phyloP scores from a whole-genome alignment of 2,113 vertebrate genomes.

The Anoura caudifer region DNA sequence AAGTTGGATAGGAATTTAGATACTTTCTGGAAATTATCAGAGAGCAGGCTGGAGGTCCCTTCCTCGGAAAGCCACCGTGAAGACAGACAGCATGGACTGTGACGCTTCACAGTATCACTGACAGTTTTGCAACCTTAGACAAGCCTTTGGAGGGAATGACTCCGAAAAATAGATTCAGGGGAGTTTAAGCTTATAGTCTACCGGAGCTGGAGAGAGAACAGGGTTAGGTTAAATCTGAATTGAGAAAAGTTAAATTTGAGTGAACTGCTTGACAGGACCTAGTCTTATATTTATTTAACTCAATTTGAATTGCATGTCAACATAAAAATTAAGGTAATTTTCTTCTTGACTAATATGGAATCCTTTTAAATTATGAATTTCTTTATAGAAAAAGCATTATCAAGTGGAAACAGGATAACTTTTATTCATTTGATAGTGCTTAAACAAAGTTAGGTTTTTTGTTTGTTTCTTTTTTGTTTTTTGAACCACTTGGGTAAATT shows the following conservation, averaged over 20 bases:
- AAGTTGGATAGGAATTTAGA: not conserved
- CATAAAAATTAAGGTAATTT: conserved; percentile 10
- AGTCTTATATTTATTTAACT: not conserved
- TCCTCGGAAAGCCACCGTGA: not conserved
- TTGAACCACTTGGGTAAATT: not conserved
- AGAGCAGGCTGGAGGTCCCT: not conserved
- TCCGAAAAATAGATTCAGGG: not conserved
- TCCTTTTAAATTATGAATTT: not conserved
- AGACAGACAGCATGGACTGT: not conserved
- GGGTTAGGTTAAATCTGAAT: not conserved
- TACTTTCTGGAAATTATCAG: not conserved
- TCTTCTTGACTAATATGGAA: conserved; percentile 15
- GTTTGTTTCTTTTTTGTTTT: conserved; percentile 24
- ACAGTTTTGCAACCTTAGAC: not conserved
- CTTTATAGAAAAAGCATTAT: not conserved
- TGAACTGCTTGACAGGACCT: not conserved
- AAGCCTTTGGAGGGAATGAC: not conserved
- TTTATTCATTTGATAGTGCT: not conserved
- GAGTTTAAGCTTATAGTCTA: not conserved
- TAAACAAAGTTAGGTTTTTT: conserved; percentile 23
- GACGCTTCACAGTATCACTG: not conserved
- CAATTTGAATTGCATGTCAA: not conserved
- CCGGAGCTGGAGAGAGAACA: not conserved
- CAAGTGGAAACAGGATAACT: not conserved
- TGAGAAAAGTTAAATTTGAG: conserved; percentile 40